Conservation (phyloP, 2,113 vertebrate species). For the Aldabrachelys gigantea region DNA sequence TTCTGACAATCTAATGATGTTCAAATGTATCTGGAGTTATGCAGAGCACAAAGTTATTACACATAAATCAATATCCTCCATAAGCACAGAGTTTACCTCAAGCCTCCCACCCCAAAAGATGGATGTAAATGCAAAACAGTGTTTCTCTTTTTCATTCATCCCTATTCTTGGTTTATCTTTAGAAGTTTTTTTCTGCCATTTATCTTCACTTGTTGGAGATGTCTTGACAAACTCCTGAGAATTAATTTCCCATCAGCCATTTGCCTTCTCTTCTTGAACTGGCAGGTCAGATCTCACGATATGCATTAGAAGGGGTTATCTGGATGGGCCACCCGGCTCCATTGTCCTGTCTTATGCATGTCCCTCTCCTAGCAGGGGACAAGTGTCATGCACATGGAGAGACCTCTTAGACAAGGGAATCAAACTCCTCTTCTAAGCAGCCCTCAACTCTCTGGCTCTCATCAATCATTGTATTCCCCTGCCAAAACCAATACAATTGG, state of each 20-base stretch:
- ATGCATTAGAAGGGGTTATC: conserved; percentile 48
- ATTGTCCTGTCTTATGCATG: conserved; percentile 48
- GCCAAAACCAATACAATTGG: conserved; percentile 69
- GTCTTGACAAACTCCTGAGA: conserved; percentile 80
- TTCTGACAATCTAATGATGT: background rate
- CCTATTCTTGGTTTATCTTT: conserved; percentile 65
- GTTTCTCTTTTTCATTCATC: conserved; percentile 42
- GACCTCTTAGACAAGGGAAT: background rate
- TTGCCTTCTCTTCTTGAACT: conserved; percentile 50
- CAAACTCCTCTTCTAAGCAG: conserved; percentile 21
- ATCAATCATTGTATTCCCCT: conserved; percentile 78
- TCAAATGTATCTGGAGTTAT: background rate
- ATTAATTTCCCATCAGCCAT: conserved; percentile 78
- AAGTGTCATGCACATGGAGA: conserved; percentile 30
- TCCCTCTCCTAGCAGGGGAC: conserved; percentile 40
- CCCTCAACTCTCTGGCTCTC: conserved; percentile 54
- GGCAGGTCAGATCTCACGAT: conserved; percentile 59
- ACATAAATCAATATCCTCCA: background rate
- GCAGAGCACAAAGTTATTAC: background rate
- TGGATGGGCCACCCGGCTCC: conserved; percentile 66
- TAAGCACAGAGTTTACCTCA: background rate
- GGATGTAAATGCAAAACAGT: conserved; percentile 64
- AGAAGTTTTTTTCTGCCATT: conserved; percentile 78
- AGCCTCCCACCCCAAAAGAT: conserved; percentile 24
- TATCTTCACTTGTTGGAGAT: conserved; percentile 83